These are phyloP conservation scores for Aproaerema taeniolella DNA, from an alignment of 2,888 invertebrate species.

Conservation along the genomic window DNA sequence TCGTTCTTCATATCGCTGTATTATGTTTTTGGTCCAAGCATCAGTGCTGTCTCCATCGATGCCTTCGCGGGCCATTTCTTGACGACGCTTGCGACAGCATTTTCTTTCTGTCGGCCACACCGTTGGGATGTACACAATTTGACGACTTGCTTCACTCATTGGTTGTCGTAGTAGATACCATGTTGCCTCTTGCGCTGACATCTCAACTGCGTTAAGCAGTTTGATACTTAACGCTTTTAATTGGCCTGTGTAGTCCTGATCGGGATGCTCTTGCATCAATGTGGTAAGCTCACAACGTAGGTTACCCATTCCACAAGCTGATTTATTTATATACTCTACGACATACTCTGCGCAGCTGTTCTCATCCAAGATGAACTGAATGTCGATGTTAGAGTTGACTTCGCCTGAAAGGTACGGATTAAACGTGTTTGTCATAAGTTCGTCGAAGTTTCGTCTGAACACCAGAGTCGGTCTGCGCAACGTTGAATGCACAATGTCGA, in stretches of 20 bases:
- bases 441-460: too few relatives aligned
- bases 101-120: conserved; percentile 45
- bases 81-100: conserved; percentile 25
- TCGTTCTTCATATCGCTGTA: conserved; percentile 30
- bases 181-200: conserved; percentile 50
- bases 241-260: too few relatives aligned
- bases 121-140: too few relatives aligned
- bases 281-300: too few relatives aligned
- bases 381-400: too few relatives aligned
- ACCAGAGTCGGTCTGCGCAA: conserved; percentile 30
- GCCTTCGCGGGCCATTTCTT: conserved; percentile 30
- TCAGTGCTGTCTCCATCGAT: conserved; percentile 28
- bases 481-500: conserved; percentile 31
- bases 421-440: conserved; percentile 40
- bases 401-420: conserved; percentile 36
- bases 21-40: too few relatives aligned
- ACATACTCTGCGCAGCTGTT: conserved; percentile 31
- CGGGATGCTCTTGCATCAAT: conserved; percentile 29
- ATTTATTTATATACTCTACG: too few relatives aligned
- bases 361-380: conserved; percentile 32
- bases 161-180: conserved; percentile 52
- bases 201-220: conserved; percentile 42
- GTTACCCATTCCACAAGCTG: too few relatives aligned
- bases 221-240: too few relatives aligned
- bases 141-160: conserved; percentile 39